Conservation (phyloP, 2,888 invertebrate species). For the Mythimna pallens region DNA sequence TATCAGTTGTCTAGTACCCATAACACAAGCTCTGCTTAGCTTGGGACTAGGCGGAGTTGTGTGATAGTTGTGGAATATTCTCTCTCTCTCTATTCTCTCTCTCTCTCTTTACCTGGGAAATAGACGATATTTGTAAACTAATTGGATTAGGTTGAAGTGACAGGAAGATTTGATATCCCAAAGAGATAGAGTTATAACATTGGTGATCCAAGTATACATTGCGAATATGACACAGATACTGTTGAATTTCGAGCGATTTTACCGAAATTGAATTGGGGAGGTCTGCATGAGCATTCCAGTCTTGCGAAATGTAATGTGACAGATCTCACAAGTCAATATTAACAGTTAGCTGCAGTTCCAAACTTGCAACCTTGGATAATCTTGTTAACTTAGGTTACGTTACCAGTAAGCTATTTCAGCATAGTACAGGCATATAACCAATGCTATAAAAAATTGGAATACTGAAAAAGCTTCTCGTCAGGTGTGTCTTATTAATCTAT, state of each 20-base stretch:
- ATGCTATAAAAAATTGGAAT: too few relatives aligned
- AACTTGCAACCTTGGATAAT: not conserved
- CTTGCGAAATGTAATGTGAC: conserved; percentile 1
- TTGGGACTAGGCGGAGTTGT: too few relatives aligned
- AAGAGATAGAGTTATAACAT: not conserved
- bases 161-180: too few relatives aligned
- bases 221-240: not conserved
- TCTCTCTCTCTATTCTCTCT: too few relatives aligned
- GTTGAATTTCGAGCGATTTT: conserved; percentile 14
- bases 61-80: too few relatives aligned
- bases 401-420: not conserved
- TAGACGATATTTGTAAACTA: not conserved
- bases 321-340: conserved; percentile 1
- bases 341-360: not conserved
- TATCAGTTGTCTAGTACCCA: too few relatives aligned
- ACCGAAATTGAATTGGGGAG: conserved; percentile 11
- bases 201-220: not conserved
- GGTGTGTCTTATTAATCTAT: too few relatives aligned
- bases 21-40: too few relatives aligned
- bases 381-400: not conserved
- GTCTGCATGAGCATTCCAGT: not conserved
- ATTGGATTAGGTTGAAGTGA: not conserved
- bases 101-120: not conserved
- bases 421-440: not conserved
- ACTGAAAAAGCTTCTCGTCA: too few relatives aligned